Conservation (phyloP, 2,888 invertebrate species). For the Nomada goodeniana region DNA sequence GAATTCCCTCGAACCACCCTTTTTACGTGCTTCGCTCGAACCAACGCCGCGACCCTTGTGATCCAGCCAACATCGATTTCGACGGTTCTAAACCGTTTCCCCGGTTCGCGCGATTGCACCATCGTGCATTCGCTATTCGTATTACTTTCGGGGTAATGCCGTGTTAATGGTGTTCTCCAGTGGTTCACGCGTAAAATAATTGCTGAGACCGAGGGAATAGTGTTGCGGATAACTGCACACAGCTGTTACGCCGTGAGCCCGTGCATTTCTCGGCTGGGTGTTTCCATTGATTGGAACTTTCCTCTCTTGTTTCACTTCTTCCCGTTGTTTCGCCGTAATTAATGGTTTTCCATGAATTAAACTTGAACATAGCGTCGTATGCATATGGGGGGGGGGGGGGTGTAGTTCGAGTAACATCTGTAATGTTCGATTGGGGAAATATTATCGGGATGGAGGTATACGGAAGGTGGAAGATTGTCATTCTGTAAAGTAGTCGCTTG, state of each 20-base stretch:
- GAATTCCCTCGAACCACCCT: not conserved
- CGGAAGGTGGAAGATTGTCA: not conserved
- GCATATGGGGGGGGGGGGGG: no score
- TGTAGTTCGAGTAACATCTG: not conserved
- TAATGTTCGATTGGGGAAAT: not conserved
- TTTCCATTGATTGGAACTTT: not conserved
- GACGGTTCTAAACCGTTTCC: not conserved
- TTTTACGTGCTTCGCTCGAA: not conserved
- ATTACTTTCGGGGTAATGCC: not conserved
- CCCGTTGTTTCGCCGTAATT: not conserved
- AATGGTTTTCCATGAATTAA: not conserved
- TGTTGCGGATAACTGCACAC: constrained; percentile 7
- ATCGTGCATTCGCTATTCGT: not conserved
- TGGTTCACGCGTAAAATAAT: not conserved
- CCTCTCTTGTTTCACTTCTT: not conserved
- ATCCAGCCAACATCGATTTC: constrained; percentile 19
- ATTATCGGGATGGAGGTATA: not conserved
- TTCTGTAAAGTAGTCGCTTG: not conserved
- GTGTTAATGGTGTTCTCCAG: not conserved
- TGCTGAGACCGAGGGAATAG: not conserved
- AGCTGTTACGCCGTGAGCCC: constrained; percentile 23
- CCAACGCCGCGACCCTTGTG: not conserved
- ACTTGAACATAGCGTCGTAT: not conserved
- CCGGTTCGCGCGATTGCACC: not conserved
- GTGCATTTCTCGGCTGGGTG: not conserved